Conservation (phyloP, 2,888 invertebrate species). For the Rhodophaea formosa region DNA sequence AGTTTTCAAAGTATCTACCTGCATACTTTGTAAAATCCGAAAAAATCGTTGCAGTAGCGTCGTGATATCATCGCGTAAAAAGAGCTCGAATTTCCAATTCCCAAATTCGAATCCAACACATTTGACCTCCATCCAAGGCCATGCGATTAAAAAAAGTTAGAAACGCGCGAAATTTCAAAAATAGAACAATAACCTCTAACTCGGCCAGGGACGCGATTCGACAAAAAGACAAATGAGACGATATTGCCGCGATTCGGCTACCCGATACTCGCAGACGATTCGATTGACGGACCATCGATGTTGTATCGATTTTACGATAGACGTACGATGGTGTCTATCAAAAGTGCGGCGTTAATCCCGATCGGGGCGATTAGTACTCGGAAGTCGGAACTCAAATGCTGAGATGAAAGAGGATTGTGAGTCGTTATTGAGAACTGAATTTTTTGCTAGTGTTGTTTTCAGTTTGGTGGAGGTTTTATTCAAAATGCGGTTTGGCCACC, state of each 20-base stretch:
- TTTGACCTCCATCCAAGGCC: slow-evolving; percentile 26
- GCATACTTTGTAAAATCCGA: too few relatives aligned
- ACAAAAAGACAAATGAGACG: slow-evolving; percentile 62
- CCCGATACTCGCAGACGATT: slow-evolving; percentile 43
- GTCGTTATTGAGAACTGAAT: neutral
- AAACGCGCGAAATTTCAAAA: slow-evolving; percentile 65
- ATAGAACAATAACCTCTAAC: slow-evolving; percentile 76
- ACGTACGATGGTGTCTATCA: slow-evolving; percentile 13
- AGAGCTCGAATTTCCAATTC: neutral
- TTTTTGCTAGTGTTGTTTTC: neutral
- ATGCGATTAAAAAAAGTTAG: slow-evolving; percentile 47
- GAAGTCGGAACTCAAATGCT: neutral
- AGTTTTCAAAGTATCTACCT: too few relatives aligned
- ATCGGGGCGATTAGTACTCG: neutral
- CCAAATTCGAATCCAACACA: slow-evolving; percentile 2
- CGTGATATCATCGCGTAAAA: neutral
- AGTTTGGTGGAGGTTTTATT: neutral
- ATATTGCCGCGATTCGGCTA: slow-evolving; percentile 51
- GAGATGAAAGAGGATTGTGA: neutral
- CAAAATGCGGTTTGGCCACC: too few relatives aligned
- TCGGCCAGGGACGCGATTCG: slow-evolving; percentile 72
- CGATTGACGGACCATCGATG: slow-evolving; percentile 43
- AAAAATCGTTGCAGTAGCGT: too few relatives aligned
- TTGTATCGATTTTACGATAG: slow-evolving; percentile 41
- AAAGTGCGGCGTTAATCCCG: neutral